These are phyloP conservation scores for Tyrannus savana DNA, from an alignment of 2,113 vertebrate genomes.

Conservation along the genomic window DNA sequence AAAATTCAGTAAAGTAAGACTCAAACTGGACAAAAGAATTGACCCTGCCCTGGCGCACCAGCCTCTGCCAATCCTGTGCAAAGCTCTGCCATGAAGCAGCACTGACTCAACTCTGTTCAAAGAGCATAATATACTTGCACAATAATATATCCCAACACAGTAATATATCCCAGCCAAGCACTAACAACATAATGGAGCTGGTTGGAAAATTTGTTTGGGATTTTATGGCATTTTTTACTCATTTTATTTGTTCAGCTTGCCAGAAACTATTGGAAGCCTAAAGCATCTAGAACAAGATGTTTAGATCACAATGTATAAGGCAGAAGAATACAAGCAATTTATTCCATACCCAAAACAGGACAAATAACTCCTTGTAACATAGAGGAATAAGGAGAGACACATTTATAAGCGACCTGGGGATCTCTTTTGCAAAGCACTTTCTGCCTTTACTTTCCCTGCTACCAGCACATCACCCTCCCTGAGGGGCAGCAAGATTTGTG, in stretches of 20 bases:
- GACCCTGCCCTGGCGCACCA: not conserved
- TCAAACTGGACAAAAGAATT: not conserved
- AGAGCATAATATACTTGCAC: not conserved
- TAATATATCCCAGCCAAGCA: not conserved
- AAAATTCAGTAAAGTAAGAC: not conserved
- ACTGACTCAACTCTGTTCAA: not conserved
- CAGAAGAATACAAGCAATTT: not conserved
- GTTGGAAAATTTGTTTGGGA: not conserved
- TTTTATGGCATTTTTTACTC: constrained; percentile 19
- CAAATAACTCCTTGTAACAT: not conserved
- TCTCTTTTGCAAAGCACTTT: not conserved
- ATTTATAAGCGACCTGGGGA: not conserved
- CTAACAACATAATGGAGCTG: not conserved
- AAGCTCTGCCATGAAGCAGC: not conserved
- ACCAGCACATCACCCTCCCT: not conserved
- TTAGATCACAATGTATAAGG: not conserved
- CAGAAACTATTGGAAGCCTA: not conserved
- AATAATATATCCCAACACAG: not conserved
- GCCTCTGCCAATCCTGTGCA: fast-evolving
- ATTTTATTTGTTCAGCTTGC: not conserved
- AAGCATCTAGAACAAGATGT: not conserved
- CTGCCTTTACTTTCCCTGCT: not conserved
- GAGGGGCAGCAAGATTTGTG: not conserved
- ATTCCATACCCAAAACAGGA: not conserved
- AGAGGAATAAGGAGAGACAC: not conserved